A percentile compares a stretch with the other conserved stretches of the same genome.
Evolutionary conservation across 1,140 invertebrate genomes (phyloP).

Genomic region (Caenorhabditis elegans): WBcel235 BX284602.5:10359501-10360000

Average conservation of each 20-base stretch:
- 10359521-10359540: not conserved
- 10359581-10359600: not conserved
- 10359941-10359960: no score
- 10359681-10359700: not conserved
- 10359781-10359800: no score
- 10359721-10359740: not conserved
- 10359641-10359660: constrained; percentile 14
- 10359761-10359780: not conserved
- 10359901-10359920: no score
- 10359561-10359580: not conserved
- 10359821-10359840: no score
- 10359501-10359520: not conserved
- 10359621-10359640: not conserved
- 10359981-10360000: no score
- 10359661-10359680: not conserved
- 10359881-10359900: no score
- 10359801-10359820: no score
- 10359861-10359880: no score
- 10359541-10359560: not conserved
- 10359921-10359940: no score
- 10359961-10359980: no score
- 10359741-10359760: not conserved
- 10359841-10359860: no score
- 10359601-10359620: not conserved
- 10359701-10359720: not conserved